These are phyloP conservation scores for Dysidea cf. avara DNA, from an alignment of 37 sponge, comb jelly and placozoan species.

Conservation along the genomic window DNA sequence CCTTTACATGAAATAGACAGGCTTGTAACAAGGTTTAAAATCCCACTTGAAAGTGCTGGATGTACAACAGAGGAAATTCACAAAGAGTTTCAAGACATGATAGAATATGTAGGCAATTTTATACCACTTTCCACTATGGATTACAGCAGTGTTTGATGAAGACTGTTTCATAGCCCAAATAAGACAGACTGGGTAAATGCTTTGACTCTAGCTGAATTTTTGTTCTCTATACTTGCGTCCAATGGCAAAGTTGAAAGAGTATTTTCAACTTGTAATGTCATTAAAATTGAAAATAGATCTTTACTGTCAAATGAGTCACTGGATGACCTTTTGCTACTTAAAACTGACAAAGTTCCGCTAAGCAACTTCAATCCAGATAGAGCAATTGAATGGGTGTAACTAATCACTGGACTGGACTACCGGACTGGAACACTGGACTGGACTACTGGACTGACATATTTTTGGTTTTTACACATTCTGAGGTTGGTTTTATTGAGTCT, in stretches of 20 bases:
- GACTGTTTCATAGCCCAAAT: conserved; percentile 55
- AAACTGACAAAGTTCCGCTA: conserved; percentile 10
- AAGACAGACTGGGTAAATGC: conserved; percentile 53
- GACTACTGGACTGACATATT: too few species aligned
- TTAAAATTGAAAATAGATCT: conserved; percentile 50
- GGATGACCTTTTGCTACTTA: conserved; percentile 50
- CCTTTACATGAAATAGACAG: conserved; percentile 39
- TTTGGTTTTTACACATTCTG: too few species aligned
- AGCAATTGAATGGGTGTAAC: too few species aligned
- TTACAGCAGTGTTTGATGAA: conserved; percentile 69
- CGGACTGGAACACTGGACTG: too few species aligned
- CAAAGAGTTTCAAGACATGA: conserved; percentile 32
- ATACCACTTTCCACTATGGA: conserved; percentile 61
- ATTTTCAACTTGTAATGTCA: conserved; percentile 51
- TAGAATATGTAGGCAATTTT: conserved; percentile 53
- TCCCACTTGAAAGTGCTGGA: conserved; percentile 41
- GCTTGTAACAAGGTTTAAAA: conserved; percentile 33
- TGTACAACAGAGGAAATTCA: conserved; percentile 13
- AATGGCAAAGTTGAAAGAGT: conserved; percentile 61
- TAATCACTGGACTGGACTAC: too few species aligned
- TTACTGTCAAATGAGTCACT: conserved; percentile 54
- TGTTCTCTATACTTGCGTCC: conserved; percentile 56
- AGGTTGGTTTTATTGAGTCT: too few species aligned
- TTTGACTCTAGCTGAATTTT: conserved; percentile 41
- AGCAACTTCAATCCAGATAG: conserved; percentile 38